These are phyloP conservation scores for Dolichoris vasculosae DNA, from an alignment of 1,140 invertebrate genomes.

Conservation along the genomic window DNA sequence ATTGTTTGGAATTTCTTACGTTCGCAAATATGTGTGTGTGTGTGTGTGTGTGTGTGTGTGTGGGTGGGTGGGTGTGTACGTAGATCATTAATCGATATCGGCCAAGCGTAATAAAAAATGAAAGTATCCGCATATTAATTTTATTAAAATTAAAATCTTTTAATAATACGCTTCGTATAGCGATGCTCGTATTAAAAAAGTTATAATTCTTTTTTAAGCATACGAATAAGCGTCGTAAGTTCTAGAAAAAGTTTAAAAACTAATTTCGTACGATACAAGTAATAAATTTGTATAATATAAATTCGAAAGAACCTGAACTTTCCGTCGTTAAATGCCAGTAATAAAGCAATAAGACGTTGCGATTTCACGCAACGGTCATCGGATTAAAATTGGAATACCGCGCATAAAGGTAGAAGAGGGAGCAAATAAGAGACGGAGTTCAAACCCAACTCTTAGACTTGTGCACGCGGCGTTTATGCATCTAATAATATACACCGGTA, in stretches of 20 bases:
- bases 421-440: neutral
- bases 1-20: too few relatives aligned
- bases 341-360: conserved; percentile 9
- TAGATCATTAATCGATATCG: too few relatives aligned
- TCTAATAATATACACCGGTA: conserved; percentile 47
- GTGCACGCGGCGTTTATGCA: conserved; percentile 28
- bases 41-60: too few relatives aligned
- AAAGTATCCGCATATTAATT: too few relatives aligned
- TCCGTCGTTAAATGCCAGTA: neutral
- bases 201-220: neutral
- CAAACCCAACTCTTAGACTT: conserved; percentile 13
- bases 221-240: neutral
- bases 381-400: conserved; percentile 44
- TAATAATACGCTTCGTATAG: too few relatives aligned
- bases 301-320: conserved; percentile 3
- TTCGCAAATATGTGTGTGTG: too few relatives aligned
- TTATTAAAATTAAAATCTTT: too few relatives aligned
- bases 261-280: neutral
- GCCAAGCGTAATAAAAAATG: too few relatives aligned
- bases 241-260: neutral
- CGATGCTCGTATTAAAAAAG: too few relatives aligned
- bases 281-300: neutral
- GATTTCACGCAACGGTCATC: conserved; percentile 9
- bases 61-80: too few relatives aligned
- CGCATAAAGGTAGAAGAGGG: neutral